Base-by-base conservation (phyloP, 2,797 vertebrate genomes). In the Tauraco hartlaubi region DNA sequence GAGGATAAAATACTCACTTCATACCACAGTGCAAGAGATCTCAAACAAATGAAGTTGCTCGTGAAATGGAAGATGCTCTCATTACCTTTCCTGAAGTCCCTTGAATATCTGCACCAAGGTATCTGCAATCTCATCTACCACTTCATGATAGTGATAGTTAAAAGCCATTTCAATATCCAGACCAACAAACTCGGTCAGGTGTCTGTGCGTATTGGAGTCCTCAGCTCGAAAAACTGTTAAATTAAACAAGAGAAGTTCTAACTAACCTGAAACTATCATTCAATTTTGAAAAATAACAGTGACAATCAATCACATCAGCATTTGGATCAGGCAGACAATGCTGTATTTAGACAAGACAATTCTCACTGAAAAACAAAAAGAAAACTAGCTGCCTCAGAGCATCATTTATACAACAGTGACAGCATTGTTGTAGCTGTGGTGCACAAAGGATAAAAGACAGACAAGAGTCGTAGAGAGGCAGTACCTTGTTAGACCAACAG, bases 141-240 rank as follows among this genome's bases (percentile, higher is more conserved):
- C 99, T 97, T 99, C 99, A 52, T 99, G 99, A 97, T 99, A 99
- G 97, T 99, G 99, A 94, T 99, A 99, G 98, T 98, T 99, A 97
- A 99, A 99, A 80, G 99, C 98, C 99, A 99, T 99, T 98, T 99
- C 99, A 94, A 99, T 99, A 98, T 99, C 99, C 98, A 99, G 98
- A 89, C 99, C 99, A 96, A 99, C 99, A 97, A 99, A 99, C 97
- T 99, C 99, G 3, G 99, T 99, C 97, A 99, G 89, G 97, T 99
- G 99, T 85, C 99, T 99, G 93, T 99, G 99, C 69, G 99, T 99
- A 98, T 99, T 99, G 90, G 99, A 99, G 95, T 99, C 99, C 97
- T 99, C 99, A 4, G 99, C 99, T 97, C 99, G 98, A 97, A 99
- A 99, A 86, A 99, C 99, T 99, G 97, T 92, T 80, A 97, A 97